Base-by-base conservation (phyloP, 2,888 invertebrate species). In the Chrysopilus asiliformis region DNA sequence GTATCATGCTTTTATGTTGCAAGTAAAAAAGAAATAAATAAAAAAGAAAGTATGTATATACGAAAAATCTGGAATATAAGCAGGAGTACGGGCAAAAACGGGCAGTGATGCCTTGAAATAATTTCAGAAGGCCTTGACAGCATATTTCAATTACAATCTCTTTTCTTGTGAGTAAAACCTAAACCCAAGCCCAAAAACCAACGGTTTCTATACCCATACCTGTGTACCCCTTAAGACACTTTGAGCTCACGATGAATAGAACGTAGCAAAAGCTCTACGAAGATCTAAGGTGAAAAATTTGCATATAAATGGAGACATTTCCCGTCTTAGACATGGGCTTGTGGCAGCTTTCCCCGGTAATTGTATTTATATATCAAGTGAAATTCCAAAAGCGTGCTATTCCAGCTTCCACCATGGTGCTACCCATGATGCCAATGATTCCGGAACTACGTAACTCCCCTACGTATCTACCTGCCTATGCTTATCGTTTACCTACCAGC, bases 291-390 rank as follows among this genome's bases (percentile, higher is more conserved):
- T 37, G 26, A 37, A 27, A 32, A 37, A 32, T 37, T 37, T 37
- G 37, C 37, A 37, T 37, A 37, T 37, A 37, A 32, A 37, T 37
- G 37, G 32, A 32, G 37, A 37, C 32, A 32, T 37, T 32, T 28
- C 15, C 32, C 32, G 32, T 20, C 37, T 37, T 37, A 37, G 37
- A 27, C 32, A 27, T 32, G 16, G 32, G 13, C 37, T 27, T 32
- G 32, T 26, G 26, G 28, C 28, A 32, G 32, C 32, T 27, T 26
- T 26, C 20, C 27, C 9, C 14, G 10, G 37, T 37, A 32, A 28
- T 37, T 37, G 37, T 32, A 27, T 37, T 37, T 37, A 32, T 37
- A 37, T 27, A 20, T 26, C 16, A 15, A 32, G 32, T 20, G 25
- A 37, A 32, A 26, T 32, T 37, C 16, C 14, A 28, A 37, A 32